Evolutionary conservation across 2,113 vertebrate species (phyloP).

Genomic region (Ameiurus melas): DNA sequence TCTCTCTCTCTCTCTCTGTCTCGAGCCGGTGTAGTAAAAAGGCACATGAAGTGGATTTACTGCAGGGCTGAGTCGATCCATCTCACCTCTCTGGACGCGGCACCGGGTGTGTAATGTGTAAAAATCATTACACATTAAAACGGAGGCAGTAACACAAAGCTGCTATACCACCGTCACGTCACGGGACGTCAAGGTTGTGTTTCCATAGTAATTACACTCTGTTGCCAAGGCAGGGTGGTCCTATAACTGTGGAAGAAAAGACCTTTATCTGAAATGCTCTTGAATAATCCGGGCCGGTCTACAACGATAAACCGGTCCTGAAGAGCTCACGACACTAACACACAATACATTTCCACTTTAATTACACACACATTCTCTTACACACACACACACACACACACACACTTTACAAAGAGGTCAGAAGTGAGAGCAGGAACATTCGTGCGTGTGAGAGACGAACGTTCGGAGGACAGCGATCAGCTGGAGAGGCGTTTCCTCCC

Average conservation of each 20-base stretch:
- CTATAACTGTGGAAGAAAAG: background rate
- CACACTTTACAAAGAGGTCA: background rate
- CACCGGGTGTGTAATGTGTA: too few species aligned
- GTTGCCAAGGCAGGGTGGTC: slow-evolving; percentile 55
- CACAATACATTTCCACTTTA: background rate
- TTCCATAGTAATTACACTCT: slow-evolving; percentile 58
- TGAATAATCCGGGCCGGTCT: background rate
- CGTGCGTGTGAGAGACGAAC: background rate
- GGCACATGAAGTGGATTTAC: background rate
- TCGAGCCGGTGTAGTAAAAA: background rate
- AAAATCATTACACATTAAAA: background rate
- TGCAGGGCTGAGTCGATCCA: background rate
- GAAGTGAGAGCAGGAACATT: background rate
- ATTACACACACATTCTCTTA: background rate
- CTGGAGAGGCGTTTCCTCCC: slow-evolving; percentile 2
- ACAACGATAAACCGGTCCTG: too few species aligned
- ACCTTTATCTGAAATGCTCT: background rate
- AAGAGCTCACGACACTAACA: background rate
- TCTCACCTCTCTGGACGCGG: background rate
- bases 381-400: background rate
- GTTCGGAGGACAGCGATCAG: slow-evolving; percentile 24
- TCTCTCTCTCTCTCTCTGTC: background rate
- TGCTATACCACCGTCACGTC: slow-evolving; percentile 13
- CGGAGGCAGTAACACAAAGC: background rate
- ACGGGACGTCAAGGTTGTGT: slow-evolving; percentile 44